phyloP scores from a whole-genome alignment of 2,888 invertebrate species.

The Pogonocherus hispidulus region DNA sequence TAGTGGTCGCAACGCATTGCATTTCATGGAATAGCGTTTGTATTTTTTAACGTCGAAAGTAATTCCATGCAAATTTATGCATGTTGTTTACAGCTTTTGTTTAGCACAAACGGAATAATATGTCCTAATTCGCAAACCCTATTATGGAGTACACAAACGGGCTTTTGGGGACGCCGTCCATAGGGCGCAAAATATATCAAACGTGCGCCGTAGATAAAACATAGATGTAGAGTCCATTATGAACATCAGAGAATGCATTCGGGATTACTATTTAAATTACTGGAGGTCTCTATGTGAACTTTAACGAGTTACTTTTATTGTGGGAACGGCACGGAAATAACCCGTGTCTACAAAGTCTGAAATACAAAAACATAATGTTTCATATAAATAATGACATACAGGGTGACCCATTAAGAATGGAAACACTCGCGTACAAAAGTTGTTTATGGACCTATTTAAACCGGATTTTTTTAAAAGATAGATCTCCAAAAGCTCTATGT shows the following conservation, averaged over 20 bases:
- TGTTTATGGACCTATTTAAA: too few relatives aligned
- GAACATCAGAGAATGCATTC: not conserved
- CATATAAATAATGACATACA: too few relatives aligned
- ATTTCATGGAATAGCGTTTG: not conserved
- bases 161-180: not conserved
- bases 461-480: too few relatives aligned
- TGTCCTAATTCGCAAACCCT: constrained; percentile 11
- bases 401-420: too few relatives aligned
- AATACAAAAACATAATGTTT: not conserved
- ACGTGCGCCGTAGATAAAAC: constrained; percentile 1
- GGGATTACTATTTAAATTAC: not conserved
- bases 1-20: not conserved
- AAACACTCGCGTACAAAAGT: too few relatives aligned
- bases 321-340: not conserved
- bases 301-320: not conserved
- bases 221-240: not conserved
- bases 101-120: constrained; percentile 18
- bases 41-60: constrained; percentile 9
- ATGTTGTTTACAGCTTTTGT: constrained; percentile 13
- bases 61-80: constrained; percentile 24
- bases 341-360: not conserved
- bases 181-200: constrained; percentile 3
- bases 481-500: too few relatives aligned
- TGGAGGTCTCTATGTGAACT: not conserved
- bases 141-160: constrained; percentile 5